Percentiles rank a stretch among this genome's conserved stretches.
phyloP scores from a whole-genome alignment of 2,113 vertebrate genomes.

The Pontoporia blainvillei region DNA sequence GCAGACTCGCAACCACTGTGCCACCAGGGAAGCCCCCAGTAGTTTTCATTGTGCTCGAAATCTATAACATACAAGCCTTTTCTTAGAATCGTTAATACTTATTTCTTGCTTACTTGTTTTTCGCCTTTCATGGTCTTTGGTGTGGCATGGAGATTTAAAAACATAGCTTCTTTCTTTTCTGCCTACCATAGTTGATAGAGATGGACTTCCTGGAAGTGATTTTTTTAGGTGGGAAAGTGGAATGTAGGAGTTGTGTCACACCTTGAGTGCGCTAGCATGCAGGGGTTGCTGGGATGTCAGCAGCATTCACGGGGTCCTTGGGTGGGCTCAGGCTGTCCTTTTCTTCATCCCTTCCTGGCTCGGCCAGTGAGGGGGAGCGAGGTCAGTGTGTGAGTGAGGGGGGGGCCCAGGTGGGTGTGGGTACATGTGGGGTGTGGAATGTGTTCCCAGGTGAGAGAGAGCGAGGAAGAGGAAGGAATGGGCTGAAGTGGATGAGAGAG shows the following conservation, averaged over 20 bases:
- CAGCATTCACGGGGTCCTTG: not conserved
- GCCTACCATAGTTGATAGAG: not conserved
- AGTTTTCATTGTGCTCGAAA: not conserved
- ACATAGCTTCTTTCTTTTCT: not conserved
- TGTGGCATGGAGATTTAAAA: not conserved
- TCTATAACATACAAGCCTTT: not conserved
- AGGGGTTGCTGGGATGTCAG: not conserved
- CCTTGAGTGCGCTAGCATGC: not conserved
- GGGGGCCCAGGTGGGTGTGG: not conserved
- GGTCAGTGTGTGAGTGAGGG: not conserved
- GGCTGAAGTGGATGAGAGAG: not conserved
- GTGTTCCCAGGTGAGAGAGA: not conserved
- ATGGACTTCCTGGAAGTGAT: not conserved
- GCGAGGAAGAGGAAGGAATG: not conserved
- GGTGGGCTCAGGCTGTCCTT: not conserved
- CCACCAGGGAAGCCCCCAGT: no score
- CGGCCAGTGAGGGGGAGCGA: not conserved
- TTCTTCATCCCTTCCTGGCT: not conserved
- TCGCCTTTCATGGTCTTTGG: not conserved
- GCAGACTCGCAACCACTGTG: no score
- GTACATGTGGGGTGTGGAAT: not conserved
- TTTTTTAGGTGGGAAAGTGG: not conserved
- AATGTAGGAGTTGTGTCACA: not conserved
- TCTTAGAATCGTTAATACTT: not conserved
- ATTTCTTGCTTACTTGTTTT: not conserved